These are phyloP conservation scores for Proteles cristata DNA, from an alignment of 2,113 vertebrate genomes.

Conservation along the genomic window DNA sequence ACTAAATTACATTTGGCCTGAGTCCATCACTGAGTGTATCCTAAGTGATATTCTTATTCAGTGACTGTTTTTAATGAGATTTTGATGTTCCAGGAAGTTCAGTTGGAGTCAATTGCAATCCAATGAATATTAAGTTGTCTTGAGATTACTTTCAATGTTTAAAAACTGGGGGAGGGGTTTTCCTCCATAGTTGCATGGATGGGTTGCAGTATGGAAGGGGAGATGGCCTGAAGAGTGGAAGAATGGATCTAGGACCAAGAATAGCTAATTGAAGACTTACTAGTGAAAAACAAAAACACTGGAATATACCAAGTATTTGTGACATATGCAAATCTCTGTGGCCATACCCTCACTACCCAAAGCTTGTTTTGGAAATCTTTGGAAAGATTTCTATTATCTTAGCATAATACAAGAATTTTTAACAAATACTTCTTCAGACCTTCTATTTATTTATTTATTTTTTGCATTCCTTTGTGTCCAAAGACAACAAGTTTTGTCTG, in stretches of 20 bases:
- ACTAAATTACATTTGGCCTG: slow-evolving; percentile 53
- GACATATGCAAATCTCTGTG: background rate
- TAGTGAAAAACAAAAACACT: background rate
- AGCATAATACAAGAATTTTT: background rate
- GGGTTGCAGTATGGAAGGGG: background rate
- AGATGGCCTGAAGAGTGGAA: accelerated
- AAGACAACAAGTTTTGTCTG: background rate
- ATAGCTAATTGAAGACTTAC: background rate
- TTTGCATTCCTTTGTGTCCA: background rate
- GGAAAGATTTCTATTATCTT: background rate
- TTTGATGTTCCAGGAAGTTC: slow-evolving; percentile 68
- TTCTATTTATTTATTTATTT: background rate
- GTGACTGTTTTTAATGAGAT: slow-evolving; percentile 69
- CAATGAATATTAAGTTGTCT: background rate
- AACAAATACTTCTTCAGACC: background rate
- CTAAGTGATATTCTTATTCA: slow-evolving; percentile 67
- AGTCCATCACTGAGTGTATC: slow-evolving; percentile 36
- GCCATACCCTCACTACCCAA: background rate
- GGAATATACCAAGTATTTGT: background rate
- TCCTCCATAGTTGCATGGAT: background rate
- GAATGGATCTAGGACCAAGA: background rate
- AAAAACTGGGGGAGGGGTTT: background rate
- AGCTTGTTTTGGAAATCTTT: background rate
- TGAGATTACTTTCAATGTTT: background rate
- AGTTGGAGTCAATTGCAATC: slow-evolving; percentile 36